phyloP scores from a whole-genome alignment of 2,113 vertebrate species.

The Rhynchomys soricoides region DNA sequence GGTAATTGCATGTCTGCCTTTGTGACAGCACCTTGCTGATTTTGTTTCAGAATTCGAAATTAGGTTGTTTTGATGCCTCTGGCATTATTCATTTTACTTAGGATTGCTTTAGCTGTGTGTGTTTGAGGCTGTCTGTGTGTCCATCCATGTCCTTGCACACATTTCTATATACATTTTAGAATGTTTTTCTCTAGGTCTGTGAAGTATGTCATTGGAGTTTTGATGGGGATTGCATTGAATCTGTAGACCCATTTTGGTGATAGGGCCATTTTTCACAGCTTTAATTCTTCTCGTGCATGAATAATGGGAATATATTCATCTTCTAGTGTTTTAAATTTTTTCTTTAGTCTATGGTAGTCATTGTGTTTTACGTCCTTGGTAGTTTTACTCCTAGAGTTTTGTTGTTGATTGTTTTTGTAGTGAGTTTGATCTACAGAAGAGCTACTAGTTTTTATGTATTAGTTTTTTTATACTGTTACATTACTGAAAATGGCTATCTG shows the following conservation, averaged over 20 bases:
- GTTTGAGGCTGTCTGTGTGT: not conserved
- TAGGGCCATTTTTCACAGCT: not conserved
- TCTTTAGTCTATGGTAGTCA: not conserved
- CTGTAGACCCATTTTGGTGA: not conserved
- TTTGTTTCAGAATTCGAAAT: not conserved
- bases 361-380: not conserved
- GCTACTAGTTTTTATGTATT: not conserved
- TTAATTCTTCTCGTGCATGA: not conserved
- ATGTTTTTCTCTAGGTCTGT: not conserved
- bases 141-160: no score
- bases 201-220: not conserved
- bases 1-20: not conserved
- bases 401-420: not conserved
- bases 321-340: not conserved
- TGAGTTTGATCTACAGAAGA: not conserved
- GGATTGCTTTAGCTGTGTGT: not conserved
- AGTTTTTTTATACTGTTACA: not conserved
- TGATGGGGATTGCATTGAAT: not conserved
- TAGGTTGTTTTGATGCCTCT: not conserved
- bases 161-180: not conserved
- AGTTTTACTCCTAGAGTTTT: not conserved
- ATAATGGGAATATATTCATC: not conserved
- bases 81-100: not conserved
- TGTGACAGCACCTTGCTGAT: not conserved
- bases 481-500: not conserved